phyloP scores from a whole-genome alignment of 2,888 invertebrate species.

The Mechanitis messenoides region DNA sequence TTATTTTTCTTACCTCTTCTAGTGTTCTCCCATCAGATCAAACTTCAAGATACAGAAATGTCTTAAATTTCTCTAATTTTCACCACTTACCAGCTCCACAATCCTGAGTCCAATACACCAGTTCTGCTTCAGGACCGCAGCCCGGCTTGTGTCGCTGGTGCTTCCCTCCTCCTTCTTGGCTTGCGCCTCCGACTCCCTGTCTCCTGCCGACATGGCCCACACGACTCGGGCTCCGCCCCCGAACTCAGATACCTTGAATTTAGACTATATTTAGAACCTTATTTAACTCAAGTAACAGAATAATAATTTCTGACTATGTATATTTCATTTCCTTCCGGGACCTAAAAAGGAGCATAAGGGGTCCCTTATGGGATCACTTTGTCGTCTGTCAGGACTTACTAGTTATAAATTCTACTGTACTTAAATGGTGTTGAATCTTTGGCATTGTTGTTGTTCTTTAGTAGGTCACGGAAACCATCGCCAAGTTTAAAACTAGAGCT shows the following conservation, averaged over 20 bases:
- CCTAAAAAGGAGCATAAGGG: too few species aligned
- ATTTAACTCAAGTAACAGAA: neutral
- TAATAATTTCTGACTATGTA: too few species aligned
- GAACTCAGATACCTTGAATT: slow-evolving; percentile 61
- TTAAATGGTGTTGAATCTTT: neutral
- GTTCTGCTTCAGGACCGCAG: slow-evolving; percentile 64
- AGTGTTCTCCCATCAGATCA: too few species aligned
- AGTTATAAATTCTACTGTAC: slow-evolving; percentile 7
- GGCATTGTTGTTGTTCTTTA: too few species aligned
- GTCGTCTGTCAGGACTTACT: too few species aligned
- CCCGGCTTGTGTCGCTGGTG: slow-evolving; percentile 56
- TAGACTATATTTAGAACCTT: slow-evolving; percentile 21
- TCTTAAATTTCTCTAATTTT: neutral
- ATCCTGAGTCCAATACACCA: slow-evolving; percentile 78
- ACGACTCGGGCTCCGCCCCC: slow-evolving; percentile 72
- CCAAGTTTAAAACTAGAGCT: too few species aligned
- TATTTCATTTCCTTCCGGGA: too few species aligned
- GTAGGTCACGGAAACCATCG: too few species aligned
- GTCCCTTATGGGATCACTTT: too few species aligned
- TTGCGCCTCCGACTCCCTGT: slow-evolving; percentile 74
- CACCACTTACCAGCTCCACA: slow-evolving; percentile 77
- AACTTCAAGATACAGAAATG: neutral
- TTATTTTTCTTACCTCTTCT: too few species aligned
- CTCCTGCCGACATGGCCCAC: slow-evolving; percentile 80
- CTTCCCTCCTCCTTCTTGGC: slow-evolving; percentile 70